These are phyloP conservation scores for Drosophila austrosaltans DNA, from an alignment of 2,888 invertebrate species.

Conservation along the genomic window DNA sequence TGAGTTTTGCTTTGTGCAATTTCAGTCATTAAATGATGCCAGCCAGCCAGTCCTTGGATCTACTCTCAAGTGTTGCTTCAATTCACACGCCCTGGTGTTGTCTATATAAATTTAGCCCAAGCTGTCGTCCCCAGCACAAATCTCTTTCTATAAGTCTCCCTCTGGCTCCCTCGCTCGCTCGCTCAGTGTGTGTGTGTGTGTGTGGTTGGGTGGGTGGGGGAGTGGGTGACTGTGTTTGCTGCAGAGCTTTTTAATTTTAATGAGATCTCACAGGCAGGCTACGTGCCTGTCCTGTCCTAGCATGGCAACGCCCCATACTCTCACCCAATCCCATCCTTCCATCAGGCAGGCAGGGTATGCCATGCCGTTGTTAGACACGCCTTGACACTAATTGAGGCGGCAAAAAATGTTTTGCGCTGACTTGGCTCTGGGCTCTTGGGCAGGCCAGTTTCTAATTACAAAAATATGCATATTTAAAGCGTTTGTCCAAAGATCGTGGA, in stretches of 20 bases:
- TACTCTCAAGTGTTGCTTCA: slow-evolving; percentile 55
- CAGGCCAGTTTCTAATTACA: slow-evolving; percentile 68
- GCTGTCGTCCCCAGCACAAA: slow-evolving; percentile 35
- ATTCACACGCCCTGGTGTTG: slow-evolving; percentile 45
- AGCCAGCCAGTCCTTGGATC: slow-evolving; percentile 27
- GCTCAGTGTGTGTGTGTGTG: slow-evolving; percentile 12
- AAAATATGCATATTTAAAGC: slow-evolving; percentile 74
- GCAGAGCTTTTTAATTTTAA: slow-evolving; percentile 75
- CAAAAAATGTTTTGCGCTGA: slow-evolving; percentile 69
- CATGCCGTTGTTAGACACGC: slow-evolving; percentile 59
- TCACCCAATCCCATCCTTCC: too few species aligned
- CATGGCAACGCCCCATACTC: slow-evolving; percentile 15
- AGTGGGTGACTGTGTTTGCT: slow-evolving; percentile 2
- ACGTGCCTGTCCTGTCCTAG: slow-evolving; percentile 48
- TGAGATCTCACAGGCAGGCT: slow-evolving; percentile 75
- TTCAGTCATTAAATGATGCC: slow-evolving; percentile 50
- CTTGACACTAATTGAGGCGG: slow-evolving; percentile 72
- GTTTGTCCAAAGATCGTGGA: slow-evolving; percentile 42
- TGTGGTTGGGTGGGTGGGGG: slow-evolving; percentile 39
- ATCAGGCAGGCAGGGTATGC: slow-evolving; percentile 10
- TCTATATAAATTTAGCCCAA: slow-evolving; percentile 44
- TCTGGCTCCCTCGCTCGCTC: too few species aligned
- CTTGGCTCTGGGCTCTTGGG: slow-evolving; percentile 41
- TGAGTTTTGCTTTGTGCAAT: slow-evolving; percentile 43
- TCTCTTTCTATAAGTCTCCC: slow-evolving; percentile 32